Base-by-base conservation (phyloP, 2,113 vertebrate genomes). In the Phylloscopus trochilus region DNA sequence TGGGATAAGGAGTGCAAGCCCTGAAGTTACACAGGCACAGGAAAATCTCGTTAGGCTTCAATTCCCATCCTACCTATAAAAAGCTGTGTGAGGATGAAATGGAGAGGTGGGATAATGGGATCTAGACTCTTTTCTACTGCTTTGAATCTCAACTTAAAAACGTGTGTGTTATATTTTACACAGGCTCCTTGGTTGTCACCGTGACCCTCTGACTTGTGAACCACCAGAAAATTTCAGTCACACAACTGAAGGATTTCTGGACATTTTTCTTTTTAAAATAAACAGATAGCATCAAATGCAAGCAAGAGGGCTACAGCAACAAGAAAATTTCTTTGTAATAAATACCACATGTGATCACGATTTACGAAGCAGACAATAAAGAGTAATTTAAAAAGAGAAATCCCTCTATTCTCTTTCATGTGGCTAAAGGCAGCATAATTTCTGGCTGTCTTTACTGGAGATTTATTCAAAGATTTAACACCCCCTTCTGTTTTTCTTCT, bases 391-490 rank as follows among this genome's bases (percentile, higher is more conserved):
- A 93, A 92, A 93, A 81, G 93, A 93, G 88, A 93, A 94, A 84
- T 81, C 83, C 76, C 70, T 67, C 83, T 64, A 46, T 94, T 90
- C 85, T 72, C 88, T 97, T 97, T 96, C 94, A 94, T 95, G 95
- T 96, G 88, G 93, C 76, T 89, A 43, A 90, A 78, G 74, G 69
- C 89, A 85, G 78, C 76, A 82, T 87, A 39, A 66, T 94, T 96
- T 95, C 86, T 93, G 92, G 44, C 90, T 96, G 92, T 88, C 90
- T 93, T 94, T 93, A 66, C 83, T 73, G 77, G 64, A 95, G 94
- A 95, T 96, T 95, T 92, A 97, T 77, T 78, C 8, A 22, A 90
- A 94, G 93, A 84, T 96, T 96, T 93, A 96, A 97, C 94, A 92
- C 90, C 69, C 76, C 53, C 23, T 79, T 92, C 96, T 96, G 88